Base-by-base conservation (phyloP, 2,797 vertebrate species). In the Anableps anableps region DNA sequence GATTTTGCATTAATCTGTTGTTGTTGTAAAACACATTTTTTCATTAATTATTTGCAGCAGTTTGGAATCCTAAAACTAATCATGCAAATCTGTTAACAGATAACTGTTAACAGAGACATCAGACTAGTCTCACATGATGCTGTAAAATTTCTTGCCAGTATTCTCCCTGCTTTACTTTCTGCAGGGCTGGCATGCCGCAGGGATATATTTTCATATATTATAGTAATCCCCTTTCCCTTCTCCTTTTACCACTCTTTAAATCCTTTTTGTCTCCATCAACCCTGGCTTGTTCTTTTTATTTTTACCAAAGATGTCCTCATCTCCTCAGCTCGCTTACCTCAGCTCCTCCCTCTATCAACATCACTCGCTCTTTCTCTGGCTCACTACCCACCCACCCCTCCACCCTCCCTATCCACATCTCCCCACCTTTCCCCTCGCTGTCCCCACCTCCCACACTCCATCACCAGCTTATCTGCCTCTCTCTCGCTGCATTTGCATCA, bases 151-250 rank as follows among this genome's bases (percentile, higher is more conserved):
- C 77, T 45, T 72, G 77, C 34, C 38, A 38, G 81, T 81, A 81
- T 89, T 86, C 88, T 84, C 62, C 76, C 77, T 76, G 41, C 84
- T 89, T 83, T 81, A 75, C 80, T 82, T 89, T 92, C 78, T 84
- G 23, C 62, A 62, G 73, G 76, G 81, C 76, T 43, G 79, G 47
- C 71, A 66, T 83, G 85, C 80, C 73, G 47, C 75, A 7, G 77
- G 81, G 89, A 91, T 89, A 90, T 89, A 89, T 92, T 92, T 93
- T 93, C 90, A 90, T 92, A 88, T 83, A 87, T 91, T 89, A 91
- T 82, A 87, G 87, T 90, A 91, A 88, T 89, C 89, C 82, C 78
- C 82, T 85, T n/a, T 84, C 81, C 80, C 77, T 51, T 78, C 55
- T 48, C 71, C 84, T 82, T 85, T 88, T 80, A 80, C 75, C 53